Base-by-base conservation (phyloP, 2,888 invertebrate genomes). In the Hypomecis punctinalis region DNA sequence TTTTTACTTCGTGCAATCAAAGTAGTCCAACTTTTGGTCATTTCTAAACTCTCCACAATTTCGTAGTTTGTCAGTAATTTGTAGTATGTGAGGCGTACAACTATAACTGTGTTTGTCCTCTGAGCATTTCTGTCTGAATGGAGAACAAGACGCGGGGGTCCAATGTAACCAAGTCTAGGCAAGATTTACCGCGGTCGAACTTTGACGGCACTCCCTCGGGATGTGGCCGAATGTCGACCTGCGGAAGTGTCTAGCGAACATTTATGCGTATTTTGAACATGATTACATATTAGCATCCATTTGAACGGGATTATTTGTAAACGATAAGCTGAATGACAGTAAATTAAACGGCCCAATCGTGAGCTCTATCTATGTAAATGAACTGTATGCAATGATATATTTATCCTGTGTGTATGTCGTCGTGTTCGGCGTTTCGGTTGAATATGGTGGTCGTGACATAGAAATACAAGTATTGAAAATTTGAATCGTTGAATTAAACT, bases 171-270 rank as follows among this genome's bases (percentile, higher is more conserved):
- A 64, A 71, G 66, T 67, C 69, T 65, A 65, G 56, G 62, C 63
- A 71, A 84, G 86, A 87, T 86, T 86, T 87, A 87, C 84, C 77
- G 83, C 84, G 84, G 84, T 83, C 86, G 82, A 87, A 87, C 80
- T 87, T 84, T 83, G 85, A 85, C 83, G 78, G 62, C 67, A 61
- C 70, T 78, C 87, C 80, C 80, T 5, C 0, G 83, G 77, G 86
- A 40, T 11, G 54, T 64, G 69, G 63, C 71, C 71, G 56, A 70
- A 69, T 64, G 67, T 67, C 68, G 67, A 69, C 66, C 69, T 61
- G 69, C 51, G 67, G 68, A 73, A 69, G 67, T 67, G 58, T 71
- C 53, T 55, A 5, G 46, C 59, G 49, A 56, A 58, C 59, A 60
- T 64, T 51, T 51, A 42, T 54, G 49, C 54, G 57, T 64, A 49